Conservation (phyloP, 2,888 invertebrate genomes). For the Leptopterna dolabrata region DNA sequence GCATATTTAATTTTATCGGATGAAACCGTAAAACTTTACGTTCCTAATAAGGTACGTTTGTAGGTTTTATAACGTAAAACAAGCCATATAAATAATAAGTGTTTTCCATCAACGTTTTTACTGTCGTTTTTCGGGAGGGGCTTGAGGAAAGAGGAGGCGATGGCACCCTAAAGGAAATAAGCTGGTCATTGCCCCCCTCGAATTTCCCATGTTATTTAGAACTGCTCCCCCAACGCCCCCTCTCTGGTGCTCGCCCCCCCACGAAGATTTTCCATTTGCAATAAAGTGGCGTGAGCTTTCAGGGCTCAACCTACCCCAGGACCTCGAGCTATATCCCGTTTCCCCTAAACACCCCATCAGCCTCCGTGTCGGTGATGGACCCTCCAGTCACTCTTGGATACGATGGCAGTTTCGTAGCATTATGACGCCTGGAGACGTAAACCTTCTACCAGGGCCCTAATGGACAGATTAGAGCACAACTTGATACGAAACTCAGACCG, state of each 20-base stretch:
- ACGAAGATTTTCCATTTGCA: slow-evolving; percentile 58
- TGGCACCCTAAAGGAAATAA: slow-evolving; percentile 37
- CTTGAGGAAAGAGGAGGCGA: not conserved
- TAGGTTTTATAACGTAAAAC: not conserved
- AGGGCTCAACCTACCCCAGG: not conserved
- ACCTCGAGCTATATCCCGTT: not conserved
- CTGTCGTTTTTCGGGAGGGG: not conserved
- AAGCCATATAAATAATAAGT: slow-evolving; percentile 3
- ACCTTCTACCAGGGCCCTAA: not conserved
- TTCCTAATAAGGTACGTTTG: not conserved
- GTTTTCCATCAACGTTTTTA: slow-evolving; percentile 15
- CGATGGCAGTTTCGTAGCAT: not conserved
- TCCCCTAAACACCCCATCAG: not conserved
- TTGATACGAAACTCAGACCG: no score
- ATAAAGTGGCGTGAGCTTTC: slow-evolving; percentile 50
- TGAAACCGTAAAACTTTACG: not conserved
- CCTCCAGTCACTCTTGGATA: not conserved
- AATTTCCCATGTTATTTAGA: slow-evolving; percentile 54
- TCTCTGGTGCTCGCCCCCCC: not conserved
- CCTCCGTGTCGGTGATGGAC: slow-evolving; percentile 1
- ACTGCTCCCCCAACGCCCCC: not conserved
- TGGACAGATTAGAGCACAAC: no score
- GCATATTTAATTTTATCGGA: not conserved
- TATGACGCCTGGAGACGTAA: not conserved
- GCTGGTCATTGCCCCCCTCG: slow-evolving; percentile 52